Evolutionary conservation across 2,888 invertebrate genomes (phyloP).

Genomic region (Galerucella nymphaeae): DNA sequence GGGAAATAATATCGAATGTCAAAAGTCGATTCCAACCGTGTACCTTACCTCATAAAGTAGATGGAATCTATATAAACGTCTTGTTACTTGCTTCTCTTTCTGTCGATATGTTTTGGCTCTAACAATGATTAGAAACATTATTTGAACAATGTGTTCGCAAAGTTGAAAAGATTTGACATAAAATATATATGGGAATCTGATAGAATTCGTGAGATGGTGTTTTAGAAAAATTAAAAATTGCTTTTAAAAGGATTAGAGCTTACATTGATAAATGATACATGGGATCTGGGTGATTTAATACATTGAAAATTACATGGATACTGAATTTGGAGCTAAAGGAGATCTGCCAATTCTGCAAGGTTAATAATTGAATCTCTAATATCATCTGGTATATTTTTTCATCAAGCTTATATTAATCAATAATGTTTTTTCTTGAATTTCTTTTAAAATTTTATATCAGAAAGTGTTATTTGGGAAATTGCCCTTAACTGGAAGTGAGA

Average conservation of each 20-base stretch:
- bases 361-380: too few species aligned
- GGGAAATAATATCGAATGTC: slow-evolving; percentile 42
- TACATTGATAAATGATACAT: neutral
- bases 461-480: too few species aligned
- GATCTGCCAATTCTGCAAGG: too few species aligned
- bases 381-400: too few species aligned
- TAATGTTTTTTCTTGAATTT: too few species aligned
- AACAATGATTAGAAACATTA: slow-evolving; percentile 33
- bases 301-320: too few species aligned
- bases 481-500: too few species aligned
- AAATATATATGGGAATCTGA: slow-evolving; percentile 26
- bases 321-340: too few species aligned
- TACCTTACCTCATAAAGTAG: slow-evolving; percentile 37
- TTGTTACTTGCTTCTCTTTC: slow-evolving; percentile 28
- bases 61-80: slow-evolving; percentile 38
- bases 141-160: slow-evolving; percentile 24
- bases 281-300: too few species aligned
- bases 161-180: slow-evolving; percentile 15
- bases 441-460: too few species aligned
- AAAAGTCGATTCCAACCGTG: slow-evolving; percentile 37
- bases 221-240: slow-evolving; percentile 6
- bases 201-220: slow-evolving; percentile 16
- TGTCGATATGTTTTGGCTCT: slow-evolving; percentile 31
- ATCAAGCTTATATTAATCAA: too few species aligned
- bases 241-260: neutral